These are phyloP conservation scores for Chloropsis hardwickii DNA, from an alignment of 2,113 vertebrate genomes.

Conservation along the genomic window DNA sequence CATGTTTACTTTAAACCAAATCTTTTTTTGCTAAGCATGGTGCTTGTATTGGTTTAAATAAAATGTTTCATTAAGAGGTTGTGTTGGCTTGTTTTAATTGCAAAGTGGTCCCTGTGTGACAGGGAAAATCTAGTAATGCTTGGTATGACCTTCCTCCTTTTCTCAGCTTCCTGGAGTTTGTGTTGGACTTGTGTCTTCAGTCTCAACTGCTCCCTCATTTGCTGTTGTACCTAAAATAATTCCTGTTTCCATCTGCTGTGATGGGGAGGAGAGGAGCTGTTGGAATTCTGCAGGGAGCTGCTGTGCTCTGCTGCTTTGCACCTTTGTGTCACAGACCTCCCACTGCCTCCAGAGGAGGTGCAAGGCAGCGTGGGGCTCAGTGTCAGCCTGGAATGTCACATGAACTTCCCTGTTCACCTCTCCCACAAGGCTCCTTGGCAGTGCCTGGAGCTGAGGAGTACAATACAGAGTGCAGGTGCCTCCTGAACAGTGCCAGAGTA, in stretches of 20 bases:
- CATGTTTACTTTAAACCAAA: constrained; percentile 77
- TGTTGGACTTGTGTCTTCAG: not conserved
- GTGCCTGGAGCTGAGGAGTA: not conserved
- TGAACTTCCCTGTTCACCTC: not conserved
- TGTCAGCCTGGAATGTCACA: not conserved
- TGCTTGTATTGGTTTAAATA: constrained; percentile 79
- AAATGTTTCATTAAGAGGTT: constrained; percentile 70
- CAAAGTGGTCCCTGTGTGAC: not conserved
- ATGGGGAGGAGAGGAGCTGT: not conserved
- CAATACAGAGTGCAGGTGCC: not conserved
- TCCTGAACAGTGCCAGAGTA: not conserved
- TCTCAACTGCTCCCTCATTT: not conserved
- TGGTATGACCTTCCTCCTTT: not conserved
- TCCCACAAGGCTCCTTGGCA: not conserved
- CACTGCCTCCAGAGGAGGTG: not conserved
- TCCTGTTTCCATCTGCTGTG: not conserved
- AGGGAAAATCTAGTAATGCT: not conserved
- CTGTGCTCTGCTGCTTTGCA: not conserved
- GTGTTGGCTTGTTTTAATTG: constrained; percentile 24
- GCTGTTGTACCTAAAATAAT: not conserved
- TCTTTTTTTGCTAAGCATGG: constrained; percentile 76
- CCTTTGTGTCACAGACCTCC: not conserved
- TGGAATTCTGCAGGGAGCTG: not conserved
- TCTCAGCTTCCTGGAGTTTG: not conserved
- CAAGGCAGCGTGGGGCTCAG: accelerated